These are phyloP conservation scores for Temnothorax ravouxi DNA, from an alignment of 2,888 invertebrate genomes.

Conservation along the genomic window DNA sequence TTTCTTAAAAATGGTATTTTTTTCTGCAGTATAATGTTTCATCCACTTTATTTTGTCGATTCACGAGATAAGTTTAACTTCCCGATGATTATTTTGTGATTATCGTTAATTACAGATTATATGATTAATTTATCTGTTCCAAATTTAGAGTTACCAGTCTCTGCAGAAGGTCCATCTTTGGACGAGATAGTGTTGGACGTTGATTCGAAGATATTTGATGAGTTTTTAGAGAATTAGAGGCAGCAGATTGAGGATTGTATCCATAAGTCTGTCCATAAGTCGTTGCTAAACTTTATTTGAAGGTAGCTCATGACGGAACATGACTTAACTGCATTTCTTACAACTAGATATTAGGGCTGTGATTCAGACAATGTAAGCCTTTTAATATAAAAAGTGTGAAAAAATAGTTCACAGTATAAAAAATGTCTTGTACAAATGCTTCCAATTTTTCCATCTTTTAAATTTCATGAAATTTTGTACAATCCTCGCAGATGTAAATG, in stretches of 20 bases:
- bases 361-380: constrained; percentile 28
- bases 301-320: not conserved
- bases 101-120: not conserved
- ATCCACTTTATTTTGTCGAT: not conserved
- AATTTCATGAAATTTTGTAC: constrained; percentile 14
- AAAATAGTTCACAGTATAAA: not conserved
- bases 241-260: not conserved
- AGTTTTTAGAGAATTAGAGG: constrained; percentile 88
- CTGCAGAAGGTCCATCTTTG: constrained; percentile 86
- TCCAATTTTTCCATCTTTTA: constrained; percentile 13
- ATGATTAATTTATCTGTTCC: constrained; percentile 31
- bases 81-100: not conserved
- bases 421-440: not conserved
- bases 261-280: not conserved
- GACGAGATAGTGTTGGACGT: constrained; percentile 90
- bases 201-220: constrained; percentile 89
- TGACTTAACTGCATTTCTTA: constrained; percentile 9
- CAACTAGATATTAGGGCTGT: constrained; percentile 45
- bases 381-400: constrained; percentile 22
- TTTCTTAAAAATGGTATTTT: not conserved
- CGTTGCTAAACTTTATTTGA: not conserved
- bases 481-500: not conserved
- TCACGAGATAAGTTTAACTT: not conserved
- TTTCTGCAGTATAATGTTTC: not conserved
- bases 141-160: constrained; percentile 78